Percentiles rank a stretch among this genome's conserved stretches.
Evolutionary conservation across 2,113 vertebrate genomes (phyloP).

Genomic region (Entosphenus tridentatus): DNA sequence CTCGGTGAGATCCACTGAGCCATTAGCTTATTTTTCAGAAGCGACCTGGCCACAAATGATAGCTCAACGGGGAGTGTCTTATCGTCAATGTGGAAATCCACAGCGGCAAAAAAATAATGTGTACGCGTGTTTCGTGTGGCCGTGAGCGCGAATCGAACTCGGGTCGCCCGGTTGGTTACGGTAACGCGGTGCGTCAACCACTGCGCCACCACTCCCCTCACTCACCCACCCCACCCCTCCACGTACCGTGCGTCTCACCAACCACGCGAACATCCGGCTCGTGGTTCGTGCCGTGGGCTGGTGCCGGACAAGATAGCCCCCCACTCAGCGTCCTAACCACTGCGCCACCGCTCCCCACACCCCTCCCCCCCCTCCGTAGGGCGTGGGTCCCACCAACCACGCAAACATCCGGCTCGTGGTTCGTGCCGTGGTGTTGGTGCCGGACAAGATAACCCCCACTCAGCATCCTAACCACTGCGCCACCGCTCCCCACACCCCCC

Average conservation of each 20-base stretch:
- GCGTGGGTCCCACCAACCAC: conserved; percentile 76
- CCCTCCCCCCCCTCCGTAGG: conserved; percentile 19
- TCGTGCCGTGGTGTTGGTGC: conserved; percentile 58
- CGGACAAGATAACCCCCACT: conserved; percentile 78
- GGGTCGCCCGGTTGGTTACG: no score
- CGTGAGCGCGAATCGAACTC: no score
- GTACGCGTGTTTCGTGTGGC: no score
- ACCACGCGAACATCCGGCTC: conserved; percentile 92
- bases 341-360: no score
- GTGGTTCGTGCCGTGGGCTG: conserved; percentile 71
- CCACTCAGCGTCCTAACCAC: conserved; percentile 53
- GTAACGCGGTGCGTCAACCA: conserved; percentile 43
- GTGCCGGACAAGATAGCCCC: conserved; percentile 65
- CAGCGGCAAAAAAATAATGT: no score
- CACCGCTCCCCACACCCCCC: no score
- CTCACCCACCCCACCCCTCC: background rate
- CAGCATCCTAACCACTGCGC: conserved; percentile 33
- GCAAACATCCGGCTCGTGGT: conserved; percentile 96
- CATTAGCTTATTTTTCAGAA: no score
- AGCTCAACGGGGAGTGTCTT: no score
- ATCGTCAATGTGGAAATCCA: no score
- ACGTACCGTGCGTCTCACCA: conserved; percentile 50
- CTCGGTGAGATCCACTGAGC: no score
- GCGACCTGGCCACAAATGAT: no score
- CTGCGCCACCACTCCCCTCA: no score